A percentile compares a stretch with the other conserved stretches of the same genome.
These are phyloP conservation scores for Daubentonia madagascariensis DNA, from an alignment of 2,113 vertebrate genomes.

Conservation along the genomic window DNA sequence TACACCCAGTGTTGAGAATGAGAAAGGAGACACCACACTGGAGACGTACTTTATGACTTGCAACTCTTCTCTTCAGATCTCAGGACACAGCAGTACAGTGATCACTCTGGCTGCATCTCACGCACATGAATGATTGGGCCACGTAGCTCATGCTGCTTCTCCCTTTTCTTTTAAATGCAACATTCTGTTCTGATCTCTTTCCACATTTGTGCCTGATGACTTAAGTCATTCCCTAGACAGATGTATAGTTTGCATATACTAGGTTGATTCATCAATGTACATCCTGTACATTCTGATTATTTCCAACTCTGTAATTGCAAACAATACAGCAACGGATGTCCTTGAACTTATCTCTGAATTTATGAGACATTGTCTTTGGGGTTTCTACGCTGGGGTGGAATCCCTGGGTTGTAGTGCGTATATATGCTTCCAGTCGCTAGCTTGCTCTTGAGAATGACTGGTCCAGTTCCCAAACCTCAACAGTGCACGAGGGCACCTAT, in stretches of 20 bases:
- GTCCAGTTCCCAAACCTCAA: no score
- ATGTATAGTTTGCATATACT: not conserved
- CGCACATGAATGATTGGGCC: accelerated
- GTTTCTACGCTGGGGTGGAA: no score
- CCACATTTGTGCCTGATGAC: not conserved
- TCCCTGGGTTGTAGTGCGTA: not conserved
- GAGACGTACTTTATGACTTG: not conserved
- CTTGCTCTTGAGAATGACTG: no score
- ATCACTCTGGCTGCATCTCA: not conserved
- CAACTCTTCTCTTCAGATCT: not conserved
- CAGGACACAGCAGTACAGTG: accelerated
- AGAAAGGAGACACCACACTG: no score
- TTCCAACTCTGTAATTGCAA: not conserved
- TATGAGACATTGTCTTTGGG: not conserved
- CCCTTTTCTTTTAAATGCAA: not conserved
- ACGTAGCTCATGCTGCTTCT: not conserved
- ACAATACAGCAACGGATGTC: accelerated
- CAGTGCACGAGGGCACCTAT: no score
- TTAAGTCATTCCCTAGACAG: not conserved
- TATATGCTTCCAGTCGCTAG: not conserved
- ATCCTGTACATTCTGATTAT: not conserved
- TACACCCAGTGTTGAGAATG: not conserved
- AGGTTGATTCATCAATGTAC: accelerated
- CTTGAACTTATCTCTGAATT: not conserved
- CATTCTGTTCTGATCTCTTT: no score